These are phyloP conservation scores for Corythoichthys intestinalis DNA, from an alignment of 2,113 vertebrate genomes.

Conservation along the genomic window DNA sequence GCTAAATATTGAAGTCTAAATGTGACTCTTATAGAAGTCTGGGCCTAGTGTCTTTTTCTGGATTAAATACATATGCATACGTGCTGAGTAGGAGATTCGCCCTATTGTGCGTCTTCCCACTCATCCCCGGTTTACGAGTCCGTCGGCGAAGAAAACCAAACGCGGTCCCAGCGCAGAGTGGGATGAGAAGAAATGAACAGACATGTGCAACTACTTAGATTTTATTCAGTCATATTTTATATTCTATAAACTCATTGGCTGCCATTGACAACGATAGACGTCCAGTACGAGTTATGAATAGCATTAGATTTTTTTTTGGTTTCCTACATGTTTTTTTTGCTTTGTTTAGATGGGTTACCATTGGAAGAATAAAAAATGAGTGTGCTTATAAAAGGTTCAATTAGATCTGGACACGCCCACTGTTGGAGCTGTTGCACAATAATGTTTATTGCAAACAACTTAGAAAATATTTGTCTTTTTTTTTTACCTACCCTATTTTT, in stretches of 20 bases:
- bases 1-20: conserved; percentile 9
- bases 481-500: no score
- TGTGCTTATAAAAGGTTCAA: no score
- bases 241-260: background rate
- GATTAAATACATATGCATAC: background rate
- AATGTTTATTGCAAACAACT: no score
- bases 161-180: background rate
- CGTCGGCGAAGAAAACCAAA: background rate
- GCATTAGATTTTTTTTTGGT: no score
- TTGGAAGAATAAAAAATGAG: no score
- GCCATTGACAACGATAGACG: background rate
- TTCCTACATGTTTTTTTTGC: no score
- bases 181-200: background rate
- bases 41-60: background rate
- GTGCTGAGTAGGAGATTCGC: background rate
- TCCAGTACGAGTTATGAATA: no score
- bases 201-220: background rate
- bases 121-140: background rate
- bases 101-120: background rate
- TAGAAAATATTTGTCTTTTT: no score
- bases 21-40: background rate
- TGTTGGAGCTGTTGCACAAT: no score
- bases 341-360: no score
- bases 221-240: background rate
- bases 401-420: no score